These are phyloP conservation scores for Lutraria lutraria DNA, from an alignment of 2,888 invertebrate species.

Conservation along the genomic window DNA sequence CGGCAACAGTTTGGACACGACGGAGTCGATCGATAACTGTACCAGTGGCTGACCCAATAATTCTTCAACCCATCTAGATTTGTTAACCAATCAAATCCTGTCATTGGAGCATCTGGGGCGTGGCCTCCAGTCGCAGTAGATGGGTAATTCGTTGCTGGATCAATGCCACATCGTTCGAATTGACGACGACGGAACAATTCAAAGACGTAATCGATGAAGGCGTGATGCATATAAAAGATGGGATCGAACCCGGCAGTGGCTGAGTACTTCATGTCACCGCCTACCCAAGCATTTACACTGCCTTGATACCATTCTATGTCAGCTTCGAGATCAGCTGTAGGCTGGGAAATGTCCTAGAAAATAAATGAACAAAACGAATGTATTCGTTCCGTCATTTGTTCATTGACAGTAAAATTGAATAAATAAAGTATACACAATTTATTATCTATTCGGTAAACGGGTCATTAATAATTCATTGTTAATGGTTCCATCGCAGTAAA, in stretches of 20 bases:
- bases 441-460: no score
- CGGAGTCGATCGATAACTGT: constrained; percentile 51
- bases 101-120: constrained; percentile 38
- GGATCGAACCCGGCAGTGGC: constrained; percentile 74
- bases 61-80: constrained; percentile 46
- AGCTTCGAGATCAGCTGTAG: constrained; percentile 55
- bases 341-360: constrained; percentile 58
- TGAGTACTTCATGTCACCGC: constrained; percentile 72
- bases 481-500: no score
- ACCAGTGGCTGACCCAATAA: constrained; percentile 58
- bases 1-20: constrained; percentile 57
- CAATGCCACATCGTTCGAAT: constrained; percentile 40
- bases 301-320: constrained; percentile 75
- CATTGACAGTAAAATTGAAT: no score
- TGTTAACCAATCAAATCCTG: constrained; percentile 52
- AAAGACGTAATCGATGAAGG: constrained; percentile 77
- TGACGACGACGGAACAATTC: constrained; percentile 70
- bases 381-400: no score
- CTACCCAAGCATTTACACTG: constrained; percentile 74
- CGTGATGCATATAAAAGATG: constrained; percentile 77
- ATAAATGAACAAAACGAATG: neutral
- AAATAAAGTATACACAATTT: no score
- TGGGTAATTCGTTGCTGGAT: constrained; percentile 58
- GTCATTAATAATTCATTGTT: no score
- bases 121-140: constrained; percentile 31